Base-by-base conservation (phyloP, 2,888 invertebrate genomes). In the Platypus cylindrus region DNA sequence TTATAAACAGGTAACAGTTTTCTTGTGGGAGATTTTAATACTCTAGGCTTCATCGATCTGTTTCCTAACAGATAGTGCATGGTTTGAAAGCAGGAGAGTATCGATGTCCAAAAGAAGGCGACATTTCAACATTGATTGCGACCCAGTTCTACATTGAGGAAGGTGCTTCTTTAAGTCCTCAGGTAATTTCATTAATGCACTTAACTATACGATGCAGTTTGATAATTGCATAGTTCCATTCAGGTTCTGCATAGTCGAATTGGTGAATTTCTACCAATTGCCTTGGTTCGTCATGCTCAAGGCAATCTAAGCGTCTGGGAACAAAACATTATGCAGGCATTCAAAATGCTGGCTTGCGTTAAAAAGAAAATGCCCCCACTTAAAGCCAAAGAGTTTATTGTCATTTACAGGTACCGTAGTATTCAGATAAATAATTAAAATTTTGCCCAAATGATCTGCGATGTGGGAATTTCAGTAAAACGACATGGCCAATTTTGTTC, bases 81-180 rank as follows among this genome's bases (percentile, higher is more conserved):
- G 94, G 94, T 2, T 73, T 94, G 12, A 89, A 86, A 59, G 84
- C 78, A 56, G 93, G 93, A 5, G 94, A 95, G 62, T 95, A 93
- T 56, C 71, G 87, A 35, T 93, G 81, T 55, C 71, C 71, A 45
- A 71, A 70, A 50, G 89, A 91, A 56, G 80, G 78, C 45, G 90
- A 93, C 52, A 66, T 91, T 33, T 85, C 89, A 0, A 80, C 84
- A 68, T 71, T 94, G 30, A 81, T 86, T 24, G 89, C 91, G 1
- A 81, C 91, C 54, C 86, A 91, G 60, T 87, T 87, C 59, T 93
- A 84, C 54, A 72, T 91, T 15, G 90, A 93, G 51, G 71, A 75
- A 52, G 84, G 85, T 0, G 54, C 67, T 0, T 67, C 70, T 16
- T 65, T 86, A 51, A 73, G 78, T 49, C 64, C 69, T 8, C 78